phyloP scores from a whole-genome alignment of 2,888 invertebrate species.

The Amiota mariae region DNA sequence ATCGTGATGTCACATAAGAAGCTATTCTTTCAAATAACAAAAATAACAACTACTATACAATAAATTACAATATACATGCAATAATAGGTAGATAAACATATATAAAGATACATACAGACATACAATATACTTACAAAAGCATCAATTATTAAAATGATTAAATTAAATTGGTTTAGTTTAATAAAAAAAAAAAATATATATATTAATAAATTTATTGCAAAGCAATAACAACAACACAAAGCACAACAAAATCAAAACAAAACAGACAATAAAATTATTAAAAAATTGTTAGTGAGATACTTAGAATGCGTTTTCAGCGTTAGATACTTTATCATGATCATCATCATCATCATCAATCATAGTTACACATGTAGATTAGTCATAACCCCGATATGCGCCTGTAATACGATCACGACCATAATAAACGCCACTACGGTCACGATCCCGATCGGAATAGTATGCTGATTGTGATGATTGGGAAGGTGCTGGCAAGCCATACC shows the following conservation, averaged over 20 bases:
- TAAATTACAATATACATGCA: slow-evolving; percentile 21
- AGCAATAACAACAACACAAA: slow-evolving; percentile 30
- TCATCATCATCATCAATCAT: not conserved
- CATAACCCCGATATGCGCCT: slow-evolving; percentile 57
- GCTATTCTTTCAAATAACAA: slow-evolving; percentile 23
- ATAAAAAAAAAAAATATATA: too few species aligned
- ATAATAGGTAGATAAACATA: not conserved
- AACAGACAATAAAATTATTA: slow-evolving; percentile 5
- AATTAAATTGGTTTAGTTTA: slow-evolving; percentile 41
- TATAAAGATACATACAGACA: not conserved
- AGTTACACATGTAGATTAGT: slow-evolving; percentile 42
- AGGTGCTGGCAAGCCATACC: slow-evolving; percentile 62
- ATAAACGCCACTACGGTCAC: slow-evolving; percentile 23
- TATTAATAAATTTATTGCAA: slow-evolving; percentile 34
- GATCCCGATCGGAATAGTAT: slow-evolving; percentile 43
- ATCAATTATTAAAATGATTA: slow-evolving; percentile 38
- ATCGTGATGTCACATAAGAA: slow-evolving; percentile 42
- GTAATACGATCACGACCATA: slow-evolving; percentile 33
- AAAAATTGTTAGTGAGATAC: too few species aligned
- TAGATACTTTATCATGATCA: not conserved
- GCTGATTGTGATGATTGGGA: not conserved
- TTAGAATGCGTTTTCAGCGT: too few species aligned
- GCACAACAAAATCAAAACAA: slow-evolving; percentile 34
- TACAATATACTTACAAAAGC: slow-evolving; percentile 10
- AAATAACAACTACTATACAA: too few species aligned